Evolutionary conservation across 2,113 vertebrate species (phyloP).

Genomic region (Salminus brasiliensis): DNA sequence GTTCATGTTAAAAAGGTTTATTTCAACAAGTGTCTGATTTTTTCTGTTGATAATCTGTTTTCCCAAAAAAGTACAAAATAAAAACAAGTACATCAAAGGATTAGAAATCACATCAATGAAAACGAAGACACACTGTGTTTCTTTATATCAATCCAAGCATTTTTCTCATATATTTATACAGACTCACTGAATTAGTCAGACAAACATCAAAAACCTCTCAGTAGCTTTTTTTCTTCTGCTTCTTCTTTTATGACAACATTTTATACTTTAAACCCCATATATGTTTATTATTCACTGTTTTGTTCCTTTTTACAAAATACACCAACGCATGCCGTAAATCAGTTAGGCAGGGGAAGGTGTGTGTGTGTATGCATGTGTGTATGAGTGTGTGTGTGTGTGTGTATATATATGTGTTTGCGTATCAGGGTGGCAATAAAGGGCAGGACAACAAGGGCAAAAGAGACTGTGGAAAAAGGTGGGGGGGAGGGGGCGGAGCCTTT

Average conservation of each 20-base stretch:
- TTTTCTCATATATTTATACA: slow-evolving; percentile 79
- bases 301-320: slow-evolving; percentile 89
- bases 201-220: slow-evolving; percentile 81
- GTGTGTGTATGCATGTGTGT: slow-evolving; percentile 60
- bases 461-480: slow-evolving; percentile 52
- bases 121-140: slow-evolving; percentile 80
- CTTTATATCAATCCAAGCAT: slow-evolving; percentile 78
- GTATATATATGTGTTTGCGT: slow-evolving; percentile 59
- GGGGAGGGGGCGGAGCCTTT: slow-evolving; percentile 34
- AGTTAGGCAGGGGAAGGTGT: slow-evolving; percentile 74
- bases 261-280: slow-evolving; percentile 50
- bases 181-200: slow-evolving; percentile 84
- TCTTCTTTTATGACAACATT: slow-evolving; percentile 69
- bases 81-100: slow-evolving; percentile 84
- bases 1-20: slow-evolving; percentile 88
- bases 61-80: slow-evolving; percentile 97
- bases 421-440: slow-evolving; percentile 58
- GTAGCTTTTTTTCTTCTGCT: slow-evolving; percentile 68
- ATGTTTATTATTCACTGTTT: slow-evolving; percentile 60
- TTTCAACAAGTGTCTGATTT: slow-evolving; percentile 87
- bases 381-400: slow-evolving; percentile 41
- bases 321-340: slow-evolving; percentile 86
- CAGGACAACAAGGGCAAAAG: slow-evolving; percentile 53
- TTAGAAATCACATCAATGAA: slow-evolving; percentile 92
- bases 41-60: slow-evolving; percentile 76